Base-by-base conservation (phyloP, 2,797 vertebrate genomes). In the Protosalanx chinensis region DNA sequence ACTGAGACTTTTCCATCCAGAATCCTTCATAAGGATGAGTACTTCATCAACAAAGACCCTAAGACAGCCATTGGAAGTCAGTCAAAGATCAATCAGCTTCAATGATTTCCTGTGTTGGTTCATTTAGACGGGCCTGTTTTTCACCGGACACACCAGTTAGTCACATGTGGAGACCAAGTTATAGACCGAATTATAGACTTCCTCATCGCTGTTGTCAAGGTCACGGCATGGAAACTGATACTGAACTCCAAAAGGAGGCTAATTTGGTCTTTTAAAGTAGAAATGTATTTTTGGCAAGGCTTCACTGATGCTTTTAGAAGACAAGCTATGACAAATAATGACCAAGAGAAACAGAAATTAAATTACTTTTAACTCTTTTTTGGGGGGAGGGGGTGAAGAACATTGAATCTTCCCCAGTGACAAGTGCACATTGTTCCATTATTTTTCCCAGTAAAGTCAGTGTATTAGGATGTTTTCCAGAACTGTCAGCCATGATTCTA, bases 241-340 rank as follows among this genome's bases (percentile, higher is more conserved):
- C n/a, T 67, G 81, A 77, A 87, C 89, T 79, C 87, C 89, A 88
- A 88, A 85, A 82, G 69, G 67, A 79, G 76, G 68, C 57, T 27
- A 64, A 76, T 64, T 76, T 73, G 78, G 32, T 73, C 70, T 64
- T 67, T 74, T 76, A 57, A 78, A 79, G 71, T 64, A 51, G 75
- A 75, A 77, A 62, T 79, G 5, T n/a, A n/a, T 78, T 51, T 12
- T 18, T 51, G 46, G 41, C 46, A 66, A 29, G 7, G 75, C 68
- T 60, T 20, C 77, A 74, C 35, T 30, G 76, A 78, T 15, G 32
- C 7, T 79, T 72, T 72, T 69, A 20, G 72, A 41, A 41, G 74
- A 56, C 51, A 56, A 56, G n/a, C 51, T 13, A 46, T 46, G 51
- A n/a, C 51, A 16, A 56, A 16, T 56, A 16, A 56, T 56, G 18